Evolutionary conservation across 2,113 vertebrate genomes (phyloP).

Genomic region (Promerops cafer): DNA sequence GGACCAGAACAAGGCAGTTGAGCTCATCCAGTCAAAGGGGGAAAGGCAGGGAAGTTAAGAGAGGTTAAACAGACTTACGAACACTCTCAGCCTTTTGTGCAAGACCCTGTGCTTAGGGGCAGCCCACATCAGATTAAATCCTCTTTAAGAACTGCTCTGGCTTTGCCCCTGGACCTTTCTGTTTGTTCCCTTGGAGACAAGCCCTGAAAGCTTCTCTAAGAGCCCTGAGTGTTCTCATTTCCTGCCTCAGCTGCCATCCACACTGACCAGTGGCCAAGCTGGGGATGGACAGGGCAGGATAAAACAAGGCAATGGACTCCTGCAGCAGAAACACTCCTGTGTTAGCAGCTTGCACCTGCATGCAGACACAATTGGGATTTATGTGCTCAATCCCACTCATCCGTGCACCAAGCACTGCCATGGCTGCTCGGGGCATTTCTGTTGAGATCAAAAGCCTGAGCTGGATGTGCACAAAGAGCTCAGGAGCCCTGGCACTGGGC

Average conservation of each 20-base stretch:
- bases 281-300: neutral
- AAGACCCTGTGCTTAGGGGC: neutral
- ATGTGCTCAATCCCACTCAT: neutral
- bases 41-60: neutral
- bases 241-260: neutral
- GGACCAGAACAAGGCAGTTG: neutral
- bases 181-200: slow-evolving; percentile 32
- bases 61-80: neutral
- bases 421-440: neutral
- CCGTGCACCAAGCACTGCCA: neutral
- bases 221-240: neutral
- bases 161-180: neutral
- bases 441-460: fast-evolving
- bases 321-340: neutral
- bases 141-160: neutral
- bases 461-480: neutral
- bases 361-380: neutral
- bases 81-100: neutral
- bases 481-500: neutral
- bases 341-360: neutral
- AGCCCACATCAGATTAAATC: neutral
- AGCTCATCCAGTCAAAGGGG: neutral
- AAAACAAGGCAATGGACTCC: neutral
- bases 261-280: neutral
- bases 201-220: neutral